Conservation (phyloP, 2,888 invertebrate species). For the Erebia aethiops region DNA sequence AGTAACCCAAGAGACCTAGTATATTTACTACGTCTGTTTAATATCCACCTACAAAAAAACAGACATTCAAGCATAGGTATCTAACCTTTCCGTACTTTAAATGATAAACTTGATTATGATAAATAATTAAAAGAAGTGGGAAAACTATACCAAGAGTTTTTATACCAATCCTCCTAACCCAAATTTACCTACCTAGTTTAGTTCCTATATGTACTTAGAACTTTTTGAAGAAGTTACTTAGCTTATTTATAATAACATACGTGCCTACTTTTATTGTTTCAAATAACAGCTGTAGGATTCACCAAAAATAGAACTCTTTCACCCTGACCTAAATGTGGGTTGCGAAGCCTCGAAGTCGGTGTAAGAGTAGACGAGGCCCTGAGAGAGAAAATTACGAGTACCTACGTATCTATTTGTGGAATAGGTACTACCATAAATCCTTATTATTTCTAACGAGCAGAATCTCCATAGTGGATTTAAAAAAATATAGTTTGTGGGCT, state of each 20-base stretch:
- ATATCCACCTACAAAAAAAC: too few relatives aligned
- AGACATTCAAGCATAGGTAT: too few relatives aligned
- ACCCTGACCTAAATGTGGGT: constrained; percentile 39
- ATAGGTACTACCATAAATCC: constrained; percentile 10
- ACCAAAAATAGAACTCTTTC: constrained; percentile 38
- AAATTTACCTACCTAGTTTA: too few relatives aligned
- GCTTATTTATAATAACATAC: not conserved
- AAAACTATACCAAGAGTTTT: too few relatives aligned
- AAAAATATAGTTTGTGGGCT: not conserved
- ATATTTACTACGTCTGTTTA: too few relatives aligned
- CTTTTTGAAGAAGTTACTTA: not conserved
- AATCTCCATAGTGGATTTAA: not conserved
- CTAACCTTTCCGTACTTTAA: too few relatives aligned
- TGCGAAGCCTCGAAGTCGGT: constrained; percentile 28
- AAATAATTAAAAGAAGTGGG: too few relatives aligned
- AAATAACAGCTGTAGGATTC: constrained; percentile 28
- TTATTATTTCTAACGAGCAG: constrained; percentile 13
- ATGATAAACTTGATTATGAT: too few relatives aligned
- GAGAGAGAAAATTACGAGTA: constrained; percentile 19
- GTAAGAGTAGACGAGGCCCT: constrained; percentile 32
- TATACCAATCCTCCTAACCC: too few relatives aligned
- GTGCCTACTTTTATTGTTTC: not conserved
- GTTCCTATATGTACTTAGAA: too few relatives aligned
- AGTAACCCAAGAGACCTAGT: too few relatives aligned
- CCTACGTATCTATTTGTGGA: constrained; percentile 4